A percentile compares a stretch with the other conserved stretches of the same genome.
phyloP scores from a whole-genome alignment of 1,140 invertebrate genomes.

The Drosophila orena region DNA sequence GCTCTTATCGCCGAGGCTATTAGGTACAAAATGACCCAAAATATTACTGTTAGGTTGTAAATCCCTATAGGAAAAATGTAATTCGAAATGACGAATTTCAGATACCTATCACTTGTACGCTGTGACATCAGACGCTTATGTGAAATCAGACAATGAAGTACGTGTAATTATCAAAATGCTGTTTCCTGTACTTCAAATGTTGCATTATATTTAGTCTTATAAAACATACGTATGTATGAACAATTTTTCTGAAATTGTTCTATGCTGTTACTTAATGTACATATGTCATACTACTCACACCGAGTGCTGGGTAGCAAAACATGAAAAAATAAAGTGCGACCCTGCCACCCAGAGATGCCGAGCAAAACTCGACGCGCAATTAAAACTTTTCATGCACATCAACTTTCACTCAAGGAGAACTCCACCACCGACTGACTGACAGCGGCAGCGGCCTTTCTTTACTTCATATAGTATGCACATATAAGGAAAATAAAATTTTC shows the following conservation, averaged over 20 bases:
- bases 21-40: constrained; percentile 67
- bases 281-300: background rate
- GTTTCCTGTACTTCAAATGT: too few species aligned
- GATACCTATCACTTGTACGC: background rate
- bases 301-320: constrained; percentile 5
- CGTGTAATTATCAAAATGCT: too few species aligned
- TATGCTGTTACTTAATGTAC: background rate
- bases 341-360: constrained; percentile 61
- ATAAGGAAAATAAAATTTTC: constrained; percentile 79
- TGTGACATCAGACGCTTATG: background rate
- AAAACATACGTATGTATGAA: too few species aligned
- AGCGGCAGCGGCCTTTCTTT: constrained; percentile 66
- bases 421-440: constrained; percentile 63
- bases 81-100: background rate
- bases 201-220: too few species aligned
- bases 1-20: constrained; percentile 54
- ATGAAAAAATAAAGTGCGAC: constrained; percentile 11
- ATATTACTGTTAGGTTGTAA: constrained; percentile 45
- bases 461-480: constrained; percentile 17
- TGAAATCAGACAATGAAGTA: too few species aligned
- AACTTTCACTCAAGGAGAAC: constrained; percentile 76
- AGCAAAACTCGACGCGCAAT: constrained; percentile 72
- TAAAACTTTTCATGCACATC: constrained; percentile 82
- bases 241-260: background rate
- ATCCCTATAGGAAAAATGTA: constrained; percentile 1